Conservation (phyloP, 2,113 vertebrate genomes). For the Cariama cristata region DNA sequence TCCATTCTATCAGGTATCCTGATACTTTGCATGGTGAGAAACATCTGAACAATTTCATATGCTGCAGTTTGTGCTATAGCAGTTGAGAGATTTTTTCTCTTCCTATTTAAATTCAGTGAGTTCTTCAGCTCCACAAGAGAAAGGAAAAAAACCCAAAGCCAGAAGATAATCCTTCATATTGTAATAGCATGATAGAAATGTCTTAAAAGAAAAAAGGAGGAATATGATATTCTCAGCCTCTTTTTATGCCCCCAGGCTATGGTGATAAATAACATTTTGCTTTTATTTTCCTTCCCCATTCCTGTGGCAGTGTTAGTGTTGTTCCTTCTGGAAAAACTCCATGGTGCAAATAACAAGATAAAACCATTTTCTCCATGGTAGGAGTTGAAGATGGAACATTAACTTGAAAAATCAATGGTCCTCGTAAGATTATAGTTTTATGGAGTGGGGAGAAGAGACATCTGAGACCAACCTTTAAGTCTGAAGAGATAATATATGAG, state of each 20-base stretch:
- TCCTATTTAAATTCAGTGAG: constrained; percentile 6
- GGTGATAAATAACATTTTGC: neutral
- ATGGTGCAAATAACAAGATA: neutral
- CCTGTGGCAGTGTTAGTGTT: neutral
- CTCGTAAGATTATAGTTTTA: neutral
- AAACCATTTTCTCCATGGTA: neutral
- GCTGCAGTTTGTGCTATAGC: neutral
- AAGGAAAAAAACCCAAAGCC: neutral
- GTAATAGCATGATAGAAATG: neutral
- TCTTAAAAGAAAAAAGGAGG: neutral
- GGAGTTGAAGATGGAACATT: neutral
- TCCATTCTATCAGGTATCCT: neutral
- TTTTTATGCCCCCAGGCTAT: neutral
- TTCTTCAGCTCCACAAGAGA: neutral
- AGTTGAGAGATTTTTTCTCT: neutral
- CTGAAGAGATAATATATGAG: neutral
- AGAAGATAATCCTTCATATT: constrained; percentile 21
- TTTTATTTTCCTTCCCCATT: neutral
- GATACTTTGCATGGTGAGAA: neutral
- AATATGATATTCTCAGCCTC: neutral
- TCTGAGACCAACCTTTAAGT: neutral
- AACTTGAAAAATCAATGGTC: constrained; percentile 17
- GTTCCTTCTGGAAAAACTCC: neutral
- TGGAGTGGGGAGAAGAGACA: neutral
- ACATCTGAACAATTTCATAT: neutral